These are phyloP conservation scores for Ephestia elutella DNA, from an alignment of 1,140 invertebrate species.

Conservation along the genomic window DNA sequence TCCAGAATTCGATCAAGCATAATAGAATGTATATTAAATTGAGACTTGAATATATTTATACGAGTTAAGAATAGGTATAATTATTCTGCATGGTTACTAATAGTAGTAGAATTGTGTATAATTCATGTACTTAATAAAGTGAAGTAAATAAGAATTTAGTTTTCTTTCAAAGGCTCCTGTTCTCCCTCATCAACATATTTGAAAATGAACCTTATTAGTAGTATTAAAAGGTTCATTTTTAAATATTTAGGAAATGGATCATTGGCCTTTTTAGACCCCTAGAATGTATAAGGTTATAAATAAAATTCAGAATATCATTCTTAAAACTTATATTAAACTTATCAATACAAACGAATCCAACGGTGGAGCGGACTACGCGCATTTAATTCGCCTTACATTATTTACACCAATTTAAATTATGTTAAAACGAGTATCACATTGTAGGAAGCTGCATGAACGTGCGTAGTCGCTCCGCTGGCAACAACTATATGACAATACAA, in stretches of 20 bases:
- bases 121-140: constrained; percentile 38
- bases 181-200: too few species aligned
- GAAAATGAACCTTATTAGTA: too few species aligned
- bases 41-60: constrained; percentile 35
- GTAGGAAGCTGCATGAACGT: constrained; percentile 5
- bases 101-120: constrained; percentile 49
- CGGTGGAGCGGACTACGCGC: constrained; percentile 6
- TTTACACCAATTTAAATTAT: constrained; percentile 10
- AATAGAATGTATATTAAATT: constrained; percentile 26
- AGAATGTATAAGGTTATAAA: too few species aligned
- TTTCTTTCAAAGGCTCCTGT: constrained; percentile 10
- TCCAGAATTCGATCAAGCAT: constrained; percentile 13
- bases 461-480: constrained; percentile 22
- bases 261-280: too few species aligned
- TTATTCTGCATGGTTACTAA: constrained; percentile 52
- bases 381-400: constrained; percentile 10
- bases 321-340: constrained; percentile 43
- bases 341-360: constrained; percentile 4
- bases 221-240: too few species aligned
- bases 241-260: too few species aligned
- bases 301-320: neutral
- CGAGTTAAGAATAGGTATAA: constrained; percentile 28
- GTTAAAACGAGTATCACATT: constrained; percentile 9
- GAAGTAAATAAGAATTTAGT: constrained; percentile 15
- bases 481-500: constrained; percentile 34